Conservation (phyloP, 2,888 invertebrate genomes). For the Acanthosepion pharaonis region DNA sequence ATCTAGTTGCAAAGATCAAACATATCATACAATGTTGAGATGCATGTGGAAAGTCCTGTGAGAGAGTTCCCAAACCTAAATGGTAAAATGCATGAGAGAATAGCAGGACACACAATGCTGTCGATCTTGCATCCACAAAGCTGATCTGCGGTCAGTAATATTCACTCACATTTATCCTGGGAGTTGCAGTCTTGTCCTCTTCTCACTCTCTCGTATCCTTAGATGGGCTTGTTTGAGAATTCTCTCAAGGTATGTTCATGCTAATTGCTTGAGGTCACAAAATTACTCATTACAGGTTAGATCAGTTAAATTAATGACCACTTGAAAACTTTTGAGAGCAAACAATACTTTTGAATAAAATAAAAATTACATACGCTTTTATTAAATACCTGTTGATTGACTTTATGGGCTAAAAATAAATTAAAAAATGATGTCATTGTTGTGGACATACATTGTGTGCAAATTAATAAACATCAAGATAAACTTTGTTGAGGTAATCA, state of each 20-base stretch:
- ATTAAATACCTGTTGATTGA: background rate
- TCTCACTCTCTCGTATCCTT: background rate
- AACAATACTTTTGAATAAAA: background rate
- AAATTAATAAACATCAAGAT: background rate
- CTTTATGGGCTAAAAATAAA: background rate
- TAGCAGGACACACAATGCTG: background rate
- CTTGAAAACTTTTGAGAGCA: background rate
- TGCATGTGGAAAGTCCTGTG: slow-evolving; percentile 3
- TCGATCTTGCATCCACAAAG: background rate
- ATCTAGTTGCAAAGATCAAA: background rate
- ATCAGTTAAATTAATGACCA: background rate
- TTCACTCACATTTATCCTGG: background rate
- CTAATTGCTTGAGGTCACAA: background rate
- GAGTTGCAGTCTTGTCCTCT: background rate
- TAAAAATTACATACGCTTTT: background rate
- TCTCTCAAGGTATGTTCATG: background rate
- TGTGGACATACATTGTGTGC: background rate
- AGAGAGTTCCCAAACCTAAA: background rate
- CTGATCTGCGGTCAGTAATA: background rate
- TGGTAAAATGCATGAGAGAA: background rate
- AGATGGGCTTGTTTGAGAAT: background rate
- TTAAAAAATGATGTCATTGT: background rate
- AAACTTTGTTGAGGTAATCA: background rate
- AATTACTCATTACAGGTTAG: background rate
- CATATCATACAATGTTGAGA: background rate